These are phyloP conservation scores for Poeciliopsis occidentalis DNA, from an alignment of 2,113 vertebrate species.

Conservation along the genomic window DNA sequence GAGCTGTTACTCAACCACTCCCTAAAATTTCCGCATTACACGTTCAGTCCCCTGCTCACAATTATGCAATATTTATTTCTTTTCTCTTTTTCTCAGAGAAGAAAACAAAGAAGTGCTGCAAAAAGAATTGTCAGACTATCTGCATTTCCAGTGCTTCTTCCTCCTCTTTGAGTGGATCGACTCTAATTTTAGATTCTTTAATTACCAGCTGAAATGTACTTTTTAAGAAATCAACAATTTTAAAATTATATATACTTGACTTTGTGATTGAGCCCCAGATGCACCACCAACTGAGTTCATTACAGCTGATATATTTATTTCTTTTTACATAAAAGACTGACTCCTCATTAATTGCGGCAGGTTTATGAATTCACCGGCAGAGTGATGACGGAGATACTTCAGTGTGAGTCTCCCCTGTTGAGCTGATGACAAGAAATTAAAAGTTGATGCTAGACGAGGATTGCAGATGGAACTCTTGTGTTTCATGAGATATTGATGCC, in stretches of 20 bases:
- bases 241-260: conserved; percentile 21
- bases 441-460: not conserved
- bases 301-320: conserved; percentile 20
- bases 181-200: conserved; percentile 23
- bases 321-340: conserved; percentile 9
- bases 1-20: conserved; percentile 22
- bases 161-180: conserved; percentile 6
- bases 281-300: conserved; percentile 16
- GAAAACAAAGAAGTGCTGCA: conserved; percentile 18
- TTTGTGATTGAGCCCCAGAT: conserved; percentile 33
- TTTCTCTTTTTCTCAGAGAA: not conserved
- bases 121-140: conserved; percentile 8
- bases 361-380: conserved; percentile 11
- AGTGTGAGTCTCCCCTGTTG: conserved; percentile 14
- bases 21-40: not conserved
- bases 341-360: conserved; percentile 18
- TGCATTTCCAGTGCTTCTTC: conserved; percentile 2
- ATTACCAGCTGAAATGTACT: conserved; percentile 25
- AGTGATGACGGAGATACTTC: conserved; percentile 21
- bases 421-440: conserved; percentile 24
- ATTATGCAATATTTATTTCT: conserved; percentile 23
- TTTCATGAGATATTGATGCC: not conserved
- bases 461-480: not conserved
- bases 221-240: conserved; percentile 26
- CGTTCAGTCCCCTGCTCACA: conserved; percentile 4